Base-by-base conservation (phyloP, 2,113 vertebrate genomes). In the Clarias macrocephalus region DNA sequence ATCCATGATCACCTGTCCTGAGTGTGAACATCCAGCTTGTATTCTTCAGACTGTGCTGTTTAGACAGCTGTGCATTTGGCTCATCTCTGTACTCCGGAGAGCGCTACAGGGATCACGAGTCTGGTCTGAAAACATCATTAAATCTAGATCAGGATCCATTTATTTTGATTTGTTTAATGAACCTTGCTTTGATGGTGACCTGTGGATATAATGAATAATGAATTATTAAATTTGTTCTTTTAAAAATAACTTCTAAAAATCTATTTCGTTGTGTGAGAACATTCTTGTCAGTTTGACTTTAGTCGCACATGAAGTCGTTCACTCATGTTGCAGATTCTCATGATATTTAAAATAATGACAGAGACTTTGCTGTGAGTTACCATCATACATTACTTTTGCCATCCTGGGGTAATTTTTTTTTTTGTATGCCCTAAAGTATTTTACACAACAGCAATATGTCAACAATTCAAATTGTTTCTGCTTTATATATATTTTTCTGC, bases 61-160 rank as follows among this genome's bases (percentile, higher is more conserved):
- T 72, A 80, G 80, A 84, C 85, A 77, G 85, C 68, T 76, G 77
- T 81, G 65, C 28, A 66, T 48, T 81, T 83, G 37, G 30, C 62
- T 65, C 33, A 62, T 66, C 65, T 28, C 65, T 13, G 65, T 5
- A 30, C n/a, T 37, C 66, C 10, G 12, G 56, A 52, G 79, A 82
- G 28, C 19, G 8, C 21, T 57, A 28, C 66, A n/a, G 18, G 76
- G 37, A n/a, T 65, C 66, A 85, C 13, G 19, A 76, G 86, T 66
- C 30, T 63, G 59, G 56, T 25, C 33, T 48, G 25, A 77, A 76
- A 77, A 28, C 54, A 66, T 19, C 62, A 80, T 75, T 84, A 25
- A 84, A 81, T 33, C 13, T 30, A 19, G 28, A 80, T 68, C 73
- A 57, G 18, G 28, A 79, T 65, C 63, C 16, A 62, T 83, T 76